Percentiles rank a stretch among this genome's conserved stretches.
These are phyloP conservation scores for Sminthurides bifidus DNA, from an alignment of 1,140 invertebrate species.

Conservation along the genomic window DNA sequence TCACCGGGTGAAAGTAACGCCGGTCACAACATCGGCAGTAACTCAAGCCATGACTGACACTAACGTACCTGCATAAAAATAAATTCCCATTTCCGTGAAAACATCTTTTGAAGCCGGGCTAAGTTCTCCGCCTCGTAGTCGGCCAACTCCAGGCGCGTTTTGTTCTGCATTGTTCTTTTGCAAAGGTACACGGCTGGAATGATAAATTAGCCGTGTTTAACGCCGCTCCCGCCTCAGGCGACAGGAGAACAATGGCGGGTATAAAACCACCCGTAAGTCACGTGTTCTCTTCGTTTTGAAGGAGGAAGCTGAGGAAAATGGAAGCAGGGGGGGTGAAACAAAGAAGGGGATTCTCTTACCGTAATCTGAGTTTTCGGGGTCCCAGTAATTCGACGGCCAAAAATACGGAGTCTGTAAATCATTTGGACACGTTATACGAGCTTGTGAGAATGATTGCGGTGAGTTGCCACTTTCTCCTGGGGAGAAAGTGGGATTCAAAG, in stretches of 20 bases:
- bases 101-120: constrained; percentile 96
- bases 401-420: constrained; percentile 85
- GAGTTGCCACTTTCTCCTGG: neutral
- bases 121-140: constrained; percentile 98
- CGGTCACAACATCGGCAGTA: no score
- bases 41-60: no score
- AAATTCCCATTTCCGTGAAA: constrained; percentile 98
- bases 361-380: constrained; percentile 99
- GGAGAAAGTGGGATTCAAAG: constrained; percentile 8
- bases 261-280: no score
- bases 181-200: constrained; percentile 88
- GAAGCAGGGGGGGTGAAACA: no score
- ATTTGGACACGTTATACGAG: no score
- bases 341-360: constrained; percentile 54
- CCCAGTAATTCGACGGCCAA: constrained; percentile 98
- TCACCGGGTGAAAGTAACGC: no score
- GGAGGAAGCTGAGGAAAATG: no score
- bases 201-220: no score
- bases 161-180: constrained; percentile 99
- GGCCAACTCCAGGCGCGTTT: constrained; percentile 88
- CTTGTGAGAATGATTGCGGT: no score
- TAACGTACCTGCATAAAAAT: constrained; percentile 89
- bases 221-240: no score
- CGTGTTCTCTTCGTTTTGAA: no score
- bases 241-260: no score